A percentile compares a stretch with the other conserved stretches of the same genome.
Conservation (phyloP, 2,113 vertebrate species). For the Bos taurus region ARS-UCD2.0 NC_037354.1:12109001-12109500, state of each 20-base stretch:
- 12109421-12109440: background rate
- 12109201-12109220: background rate
- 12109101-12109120: fast-evolving
- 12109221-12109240: background rate
- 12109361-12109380: background rate
- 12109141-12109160: background rate
- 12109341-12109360: background rate
- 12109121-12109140: fast-evolving
- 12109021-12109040: background rate
- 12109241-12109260: background rate
- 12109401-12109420: background rate
- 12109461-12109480: no score
- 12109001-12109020: background rate
- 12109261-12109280: background rate
- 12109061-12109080: background rate
- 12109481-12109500: background rate
- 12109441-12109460: background rate
- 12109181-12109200: background rate
- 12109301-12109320: background rate
- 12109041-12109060: background rate
- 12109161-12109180: fast-evolving
- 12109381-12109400: background rate
- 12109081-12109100: no score
- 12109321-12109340: background rate
- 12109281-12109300: background rate